phyloP scores from a whole-genome alignment of 2,888 invertebrate genomes.

The Eupithecia vulgata region DNA sequence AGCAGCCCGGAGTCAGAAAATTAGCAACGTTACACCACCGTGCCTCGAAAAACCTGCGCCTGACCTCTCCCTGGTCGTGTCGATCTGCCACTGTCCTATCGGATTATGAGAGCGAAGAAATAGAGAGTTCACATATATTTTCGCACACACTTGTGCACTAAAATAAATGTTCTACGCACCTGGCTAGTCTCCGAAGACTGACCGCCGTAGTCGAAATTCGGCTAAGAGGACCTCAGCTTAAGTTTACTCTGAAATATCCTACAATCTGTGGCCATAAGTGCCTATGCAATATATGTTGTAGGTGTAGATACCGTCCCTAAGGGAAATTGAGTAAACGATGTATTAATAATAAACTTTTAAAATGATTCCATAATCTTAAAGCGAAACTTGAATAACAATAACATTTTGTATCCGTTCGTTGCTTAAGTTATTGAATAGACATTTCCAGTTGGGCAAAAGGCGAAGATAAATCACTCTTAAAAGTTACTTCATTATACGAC shows the following conservation, averaged over 20 bases:
- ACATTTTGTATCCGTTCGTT: neutral
- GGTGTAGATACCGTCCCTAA: neutral
- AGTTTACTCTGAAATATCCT: neutral
- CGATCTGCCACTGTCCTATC: no score
- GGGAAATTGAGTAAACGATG: neutral
- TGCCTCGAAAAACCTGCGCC: no score
- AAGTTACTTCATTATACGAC: slow-evolving; percentile 19
- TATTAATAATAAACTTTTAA: neutral
- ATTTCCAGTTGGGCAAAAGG: slow-evolving; percentile 3
- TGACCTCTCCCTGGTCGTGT: no score
- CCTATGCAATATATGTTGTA: neutral
- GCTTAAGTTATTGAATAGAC: slow-evolving; percentile 14
- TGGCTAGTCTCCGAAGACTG: no score
- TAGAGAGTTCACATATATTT: no score
- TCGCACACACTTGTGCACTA: no score
- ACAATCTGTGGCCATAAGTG: neutral
- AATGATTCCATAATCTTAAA: neutral
- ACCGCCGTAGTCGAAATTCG: no score
- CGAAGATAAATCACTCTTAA: slow-evolving; percentile 17
- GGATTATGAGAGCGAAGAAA: no score
- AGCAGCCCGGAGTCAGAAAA: no score
- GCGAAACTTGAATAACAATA: slow-evolving; percentile 8
- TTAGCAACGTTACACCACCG: no score
- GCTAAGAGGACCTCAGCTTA: no score
- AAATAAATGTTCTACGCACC: no score